Percentiles rank a stretch among this genome's conserved stretches.
Conservation (phyloP, 2,797 vertebrate species). For the Characodon lateralis region DNA sequence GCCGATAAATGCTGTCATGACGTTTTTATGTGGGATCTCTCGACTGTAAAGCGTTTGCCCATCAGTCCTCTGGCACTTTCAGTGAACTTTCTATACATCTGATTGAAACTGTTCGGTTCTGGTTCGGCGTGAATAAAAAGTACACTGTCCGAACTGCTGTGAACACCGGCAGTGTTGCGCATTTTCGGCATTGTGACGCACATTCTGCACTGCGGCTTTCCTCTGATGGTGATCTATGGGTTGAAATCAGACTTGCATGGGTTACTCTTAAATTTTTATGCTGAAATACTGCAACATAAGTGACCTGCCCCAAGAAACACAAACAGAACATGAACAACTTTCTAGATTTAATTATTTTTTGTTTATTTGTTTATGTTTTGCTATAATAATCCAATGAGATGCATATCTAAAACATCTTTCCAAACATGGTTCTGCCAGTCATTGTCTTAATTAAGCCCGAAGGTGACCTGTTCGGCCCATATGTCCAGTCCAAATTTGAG, state of each 20-base stretch:
- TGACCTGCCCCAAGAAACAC: too few species aligned
- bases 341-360: too few species aligned
- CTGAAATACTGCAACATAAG: too few species aligned
- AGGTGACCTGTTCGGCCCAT: not conserved
- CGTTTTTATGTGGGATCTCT: conserved; percentile 62
- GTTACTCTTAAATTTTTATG: not conserved
- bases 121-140: not conserved
- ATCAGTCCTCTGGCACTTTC: conserved; percentile 18
- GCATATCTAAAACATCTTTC: too few species aligned
- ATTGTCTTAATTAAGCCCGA: not conserved
- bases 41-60: conserved; percentile 53
- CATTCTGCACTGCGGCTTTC: not conserved
- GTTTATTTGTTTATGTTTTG: too few species aligned
- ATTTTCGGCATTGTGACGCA: not conserved
- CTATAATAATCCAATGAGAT: too few species aligned
- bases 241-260: not conserved
- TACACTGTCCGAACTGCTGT: not conserved
- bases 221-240: not conserved
- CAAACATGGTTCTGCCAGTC: not conserved
- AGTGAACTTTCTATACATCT: not conserved
- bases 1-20: conserved; percentile 58
- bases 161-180: not conserved
- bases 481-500: not conserved
- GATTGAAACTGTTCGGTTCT: not conserved
- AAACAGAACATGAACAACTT: too few species aligned